Conservation (phyloP, 2,113 vertebrate genomes). For the Brachionichthys hirsutus region DNA sequence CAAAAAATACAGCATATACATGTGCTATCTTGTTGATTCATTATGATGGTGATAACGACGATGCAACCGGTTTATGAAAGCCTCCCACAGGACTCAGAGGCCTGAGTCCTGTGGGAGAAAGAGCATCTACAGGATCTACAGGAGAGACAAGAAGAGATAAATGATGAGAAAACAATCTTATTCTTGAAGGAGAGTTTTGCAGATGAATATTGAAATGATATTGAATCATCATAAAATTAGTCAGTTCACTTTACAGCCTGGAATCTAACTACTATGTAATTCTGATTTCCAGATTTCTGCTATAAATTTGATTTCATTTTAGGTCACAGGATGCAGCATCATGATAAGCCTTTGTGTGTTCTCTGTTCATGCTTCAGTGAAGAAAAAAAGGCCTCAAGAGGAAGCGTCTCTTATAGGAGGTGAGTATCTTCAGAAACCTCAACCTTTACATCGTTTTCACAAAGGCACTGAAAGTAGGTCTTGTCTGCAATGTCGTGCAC, state of each 20-base stretch:
- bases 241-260: too few relatives aligned
- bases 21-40: not conserved
- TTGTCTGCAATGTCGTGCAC: not conserved
- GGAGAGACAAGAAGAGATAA: too few relatives aligned
- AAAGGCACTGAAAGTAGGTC: conserved; percentile 36
- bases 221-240: too few relatives aligned
- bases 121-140: too few relatives aligned
- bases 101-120: conserved; percentile 61
- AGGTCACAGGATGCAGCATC: not conserved
- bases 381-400: not conserved
- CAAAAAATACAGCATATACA: not conserved
- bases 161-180: too few relatives aligned
- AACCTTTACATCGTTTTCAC: conserved; percentile 1
- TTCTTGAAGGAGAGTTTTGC: too few relatives aligned
- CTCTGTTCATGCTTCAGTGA: not conserved
- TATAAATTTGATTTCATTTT: not conserved
- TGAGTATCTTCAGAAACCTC: conserved; percentile 21
- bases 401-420: conserved; percentile 7
- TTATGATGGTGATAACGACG: accelerated
- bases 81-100: too few relatives aligned
- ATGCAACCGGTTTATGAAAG: conserved; percentile 22
- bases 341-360: not conserved
- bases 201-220: too few relatives aligned
- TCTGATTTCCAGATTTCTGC: not conserved
- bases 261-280: too few relatives aligned